phyloP scores from a whole-genome alignment of 2,888 invertebrate species.

The Rapana venosa region DNA sequence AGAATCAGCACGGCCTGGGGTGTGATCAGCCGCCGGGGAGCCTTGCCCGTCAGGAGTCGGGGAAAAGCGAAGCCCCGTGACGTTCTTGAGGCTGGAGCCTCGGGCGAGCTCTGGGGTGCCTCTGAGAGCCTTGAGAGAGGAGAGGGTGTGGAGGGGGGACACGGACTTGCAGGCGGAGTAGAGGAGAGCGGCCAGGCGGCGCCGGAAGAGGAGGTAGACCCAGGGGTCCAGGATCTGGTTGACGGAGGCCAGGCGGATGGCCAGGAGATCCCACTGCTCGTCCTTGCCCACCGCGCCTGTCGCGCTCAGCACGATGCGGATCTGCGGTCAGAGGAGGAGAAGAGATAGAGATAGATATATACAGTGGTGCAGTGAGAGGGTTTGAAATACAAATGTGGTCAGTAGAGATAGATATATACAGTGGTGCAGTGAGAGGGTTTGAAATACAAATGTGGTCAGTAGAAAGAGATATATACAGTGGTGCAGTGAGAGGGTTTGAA shows the following conservation, averaged over 20 bases:
- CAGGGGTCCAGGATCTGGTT: slow-evolving; percentile 63
- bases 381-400: too few relatives aligned
- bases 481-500: too few relatives aligned
- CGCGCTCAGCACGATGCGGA: slow-evolving; percentile 61
- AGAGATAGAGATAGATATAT: neutral
- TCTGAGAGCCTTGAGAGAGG: slow-evolving; percentile 7
- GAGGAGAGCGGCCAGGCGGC: slow-evolving; percentile 56
- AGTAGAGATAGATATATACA: too few relatives aligned
- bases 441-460: too few relatives aligned
- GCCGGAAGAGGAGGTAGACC: slow-evolving; percentile 77
- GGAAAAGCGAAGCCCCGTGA: neutral
- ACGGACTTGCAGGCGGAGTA: slow-evolving; percentile 36
- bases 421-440: too few relatives aligned
- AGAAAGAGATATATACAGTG: too few relatives aligned
- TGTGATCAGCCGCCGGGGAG: neutral
- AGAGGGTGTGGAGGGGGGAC: slow-evolving; percentile 20
- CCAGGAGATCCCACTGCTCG: slow-evolving; percentile 61
- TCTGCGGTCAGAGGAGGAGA: slow-evolving; percentile 35
- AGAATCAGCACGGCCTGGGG: too few relatives aligned
- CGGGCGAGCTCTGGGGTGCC: neutral
- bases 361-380: too few relatives aligned
- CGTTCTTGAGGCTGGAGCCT: neutral
- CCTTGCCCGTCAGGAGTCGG: neutral
- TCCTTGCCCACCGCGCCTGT: slow-evolving; percentile 45
- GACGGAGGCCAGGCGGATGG: slow-evolving; percentile 56